A percentile compares a stretch with the other conserved stretches of the same genome.
Conservation (phyloP, 2,113 vertebrate genomes). For the Lepus europaeus region DNA sequence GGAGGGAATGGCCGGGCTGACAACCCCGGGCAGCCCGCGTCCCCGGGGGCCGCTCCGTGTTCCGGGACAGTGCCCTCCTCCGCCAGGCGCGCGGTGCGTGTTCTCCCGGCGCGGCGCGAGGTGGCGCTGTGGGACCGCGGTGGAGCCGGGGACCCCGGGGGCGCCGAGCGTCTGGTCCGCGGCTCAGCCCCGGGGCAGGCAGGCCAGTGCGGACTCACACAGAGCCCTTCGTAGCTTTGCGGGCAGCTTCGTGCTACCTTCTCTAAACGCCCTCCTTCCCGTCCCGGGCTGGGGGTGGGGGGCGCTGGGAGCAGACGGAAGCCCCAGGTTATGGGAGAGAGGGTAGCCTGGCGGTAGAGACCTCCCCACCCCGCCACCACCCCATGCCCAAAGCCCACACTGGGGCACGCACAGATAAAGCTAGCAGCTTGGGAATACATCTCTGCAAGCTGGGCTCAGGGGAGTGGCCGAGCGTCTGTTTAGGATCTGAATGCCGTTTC, state of each 20-base stretch:
- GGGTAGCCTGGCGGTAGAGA: neutral
- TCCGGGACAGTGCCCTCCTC: neutral
- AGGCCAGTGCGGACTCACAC: accelerated
- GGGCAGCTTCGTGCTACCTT: neutral
- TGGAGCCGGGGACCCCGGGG: neutral
- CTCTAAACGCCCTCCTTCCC: neutral
- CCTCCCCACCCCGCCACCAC: neutral
- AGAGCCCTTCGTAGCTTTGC: neutral
- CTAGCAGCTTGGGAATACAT: neutral
- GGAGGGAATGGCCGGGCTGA: neutral
- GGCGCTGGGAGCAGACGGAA: neutral
- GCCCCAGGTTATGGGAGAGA: neutral
- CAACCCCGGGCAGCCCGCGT: neutral
- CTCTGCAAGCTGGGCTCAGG: neutral
- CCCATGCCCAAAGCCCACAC: neutral
- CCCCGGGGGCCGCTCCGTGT: no score
- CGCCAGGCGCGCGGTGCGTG: accelerated
- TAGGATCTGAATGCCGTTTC: neutral
- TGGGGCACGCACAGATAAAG: neutral
- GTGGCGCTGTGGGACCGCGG: constrained; percentile 65
- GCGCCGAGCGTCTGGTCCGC: accelerated
- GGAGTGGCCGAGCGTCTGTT: neutral
- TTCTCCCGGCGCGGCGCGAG: neutral
- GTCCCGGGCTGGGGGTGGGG: neutral
- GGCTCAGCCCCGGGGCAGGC: no score